phyloP scores from a whole-genome alignment of 2,113 vertebrate genomes.

The Coturnix japonica region DNA sequence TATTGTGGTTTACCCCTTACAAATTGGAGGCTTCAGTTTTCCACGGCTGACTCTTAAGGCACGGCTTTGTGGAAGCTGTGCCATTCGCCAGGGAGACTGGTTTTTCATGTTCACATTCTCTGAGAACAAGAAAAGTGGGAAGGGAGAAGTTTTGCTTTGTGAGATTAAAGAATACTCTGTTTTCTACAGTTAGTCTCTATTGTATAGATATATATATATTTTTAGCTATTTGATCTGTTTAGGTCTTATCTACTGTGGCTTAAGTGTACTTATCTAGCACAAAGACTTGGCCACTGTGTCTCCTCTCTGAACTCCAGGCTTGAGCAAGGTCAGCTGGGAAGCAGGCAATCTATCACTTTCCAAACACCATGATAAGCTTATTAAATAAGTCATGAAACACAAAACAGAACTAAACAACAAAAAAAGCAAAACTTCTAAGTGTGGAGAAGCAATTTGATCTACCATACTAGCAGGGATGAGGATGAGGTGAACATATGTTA shows the following conservation, averaged over 20 bases:
- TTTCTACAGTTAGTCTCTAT: not conserved
- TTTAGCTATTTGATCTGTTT: constrained; percentile 39
- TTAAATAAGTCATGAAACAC: not conserved
- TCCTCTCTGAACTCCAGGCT: not conserved
- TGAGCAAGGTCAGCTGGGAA: not conserved
- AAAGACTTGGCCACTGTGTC: not conserved
- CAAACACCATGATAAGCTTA: not conserved
- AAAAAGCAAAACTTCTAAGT: not conserved
- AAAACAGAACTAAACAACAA: not conserved
- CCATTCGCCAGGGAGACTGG: not conserved
- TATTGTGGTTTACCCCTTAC: not conserved
- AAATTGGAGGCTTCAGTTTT: not conserved
- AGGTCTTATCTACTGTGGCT: constrained; percentile 12
- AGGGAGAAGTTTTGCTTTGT: not conserved
- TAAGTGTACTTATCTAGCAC: constrained; percentile 15
- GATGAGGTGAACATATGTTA: not conserved
- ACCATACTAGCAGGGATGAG: not conserved
- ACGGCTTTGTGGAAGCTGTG: not conserved
- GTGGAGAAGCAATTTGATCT: not conserved
- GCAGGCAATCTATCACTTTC: not conserved
- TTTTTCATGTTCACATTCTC: not conserved
- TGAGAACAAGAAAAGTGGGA: not conserved
- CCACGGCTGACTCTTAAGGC: not conserved
- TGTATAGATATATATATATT: not conserved
- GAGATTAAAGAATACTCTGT: not conserved